Evolutionary conservation across 2,113 vertebrate species (phyloP), one percentile per base, ranked within the genome.

Genomic region (Rhinopithecus roxellana): DNA sequence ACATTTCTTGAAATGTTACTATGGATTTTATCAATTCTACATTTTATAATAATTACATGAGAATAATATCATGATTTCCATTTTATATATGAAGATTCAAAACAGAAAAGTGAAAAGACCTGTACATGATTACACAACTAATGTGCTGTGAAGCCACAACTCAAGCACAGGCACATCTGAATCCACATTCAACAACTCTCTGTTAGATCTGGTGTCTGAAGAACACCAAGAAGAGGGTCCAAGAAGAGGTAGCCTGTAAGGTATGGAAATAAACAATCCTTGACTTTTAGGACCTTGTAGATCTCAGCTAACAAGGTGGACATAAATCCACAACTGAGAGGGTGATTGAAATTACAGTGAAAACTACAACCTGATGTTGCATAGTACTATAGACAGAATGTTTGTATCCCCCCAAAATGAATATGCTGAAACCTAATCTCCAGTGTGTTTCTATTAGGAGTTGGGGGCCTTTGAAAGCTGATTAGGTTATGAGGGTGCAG

Each of bases 61-160:
- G 40, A 43, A 25, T 3, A 35, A 11, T 11, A 45, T 23, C 27
- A 6, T 18, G 12, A 57, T 48, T 57, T 81, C 5, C 27, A 27
- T 25, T 83, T 72, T 45, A 30, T 13, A 3, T 59, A 3, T 20
- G 25, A 18, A 59, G 23, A 52, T 48, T 22, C 2, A 20, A 80
- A 89, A 48, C 7, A 32, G 8, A 81, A 16, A 43, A 3, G 8
- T 43, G 13, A 70, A 40, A 48, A 3, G 0, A 18, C 7, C 32
- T 18, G 3, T 2, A 11, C 0, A 0, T 0, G 3, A 27, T 32
- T 16, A 17, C 0, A 50, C 5, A 2, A 6, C 5, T 8, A 12
- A 27, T 18, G 20, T 16, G 22, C 7, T 45, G 32, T n/a, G 40
- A 20, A 32, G 9, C 22, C 35, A 61, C 57, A 40, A 35, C 35